Conservation (phyloP, 2,113 vertebrate species). For the Struthio camelus region DNA sequence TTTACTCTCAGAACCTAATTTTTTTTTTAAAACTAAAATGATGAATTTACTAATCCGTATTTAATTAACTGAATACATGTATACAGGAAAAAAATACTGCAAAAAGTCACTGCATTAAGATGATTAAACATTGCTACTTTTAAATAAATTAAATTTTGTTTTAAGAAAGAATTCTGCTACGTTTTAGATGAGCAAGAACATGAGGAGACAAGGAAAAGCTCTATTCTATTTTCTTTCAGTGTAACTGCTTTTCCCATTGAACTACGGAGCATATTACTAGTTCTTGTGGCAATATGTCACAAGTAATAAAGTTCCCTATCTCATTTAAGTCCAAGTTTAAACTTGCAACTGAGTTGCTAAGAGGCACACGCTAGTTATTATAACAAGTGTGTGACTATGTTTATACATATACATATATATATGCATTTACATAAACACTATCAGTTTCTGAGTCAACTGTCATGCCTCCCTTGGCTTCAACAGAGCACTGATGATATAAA, state of each 20-base stretch:
- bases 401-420: not conserved
- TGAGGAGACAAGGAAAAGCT: not conserved
- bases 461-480: not conserved
- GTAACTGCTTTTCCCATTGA: not conserved
- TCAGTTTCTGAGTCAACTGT: not conserved
- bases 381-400: not conserved
- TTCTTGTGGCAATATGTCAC: not conserved
- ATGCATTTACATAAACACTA: not conserved
- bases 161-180: not conserved
- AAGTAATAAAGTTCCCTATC: not conserved
- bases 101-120: not conserved
- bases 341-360: not conserved
- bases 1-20: not conserved
- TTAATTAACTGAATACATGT: conserved; percentile 2
- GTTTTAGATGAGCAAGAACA: not conserved
- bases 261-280: not conserved
- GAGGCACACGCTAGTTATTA: not conserved
- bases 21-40: not conserved
- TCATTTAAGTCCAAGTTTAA: not conserved
- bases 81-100: not conserved
- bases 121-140: not conserved
- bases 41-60: not conserved
- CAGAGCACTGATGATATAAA: not conserved
- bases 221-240: not conserved
- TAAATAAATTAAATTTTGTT: not conserved